Percentiles rank a stretch among this genome's conserved stretches.
These are phyloP conservation scores for Arrhamphus sclerolepis DNA, from an alignment of 2,797 vertebrate species.

Conservation along the genomic window DNA sequence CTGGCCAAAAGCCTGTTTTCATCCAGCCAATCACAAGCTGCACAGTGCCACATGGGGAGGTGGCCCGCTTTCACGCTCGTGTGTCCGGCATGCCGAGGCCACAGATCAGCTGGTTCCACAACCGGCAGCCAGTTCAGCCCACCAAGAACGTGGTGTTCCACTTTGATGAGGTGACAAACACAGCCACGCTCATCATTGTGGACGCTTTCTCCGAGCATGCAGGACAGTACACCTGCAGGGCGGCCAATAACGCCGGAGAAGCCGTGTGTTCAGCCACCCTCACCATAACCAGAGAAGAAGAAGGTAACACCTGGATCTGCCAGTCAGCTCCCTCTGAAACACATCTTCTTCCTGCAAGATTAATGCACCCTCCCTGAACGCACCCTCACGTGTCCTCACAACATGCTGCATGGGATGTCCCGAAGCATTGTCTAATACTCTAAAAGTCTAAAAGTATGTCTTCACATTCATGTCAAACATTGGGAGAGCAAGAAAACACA, in stretches of 20 bases:
- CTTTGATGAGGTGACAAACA: constrained; percentile 90
- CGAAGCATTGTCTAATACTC: neutral
- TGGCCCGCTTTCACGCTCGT: constrained; percentile 90
- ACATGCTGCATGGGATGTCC: constrained; percentile 45
- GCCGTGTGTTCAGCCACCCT: constrained; percentile 87
- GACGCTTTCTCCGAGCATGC: constrained; percentile 91
- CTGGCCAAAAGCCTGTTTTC: constrained; percentile 90
- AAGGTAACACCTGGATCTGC: constrained; percentile 86
- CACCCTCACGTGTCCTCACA: neutral
- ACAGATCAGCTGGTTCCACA: constrained; percentile 91
- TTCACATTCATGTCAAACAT: no score
- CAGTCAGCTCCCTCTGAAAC: constrained; percentile 6
- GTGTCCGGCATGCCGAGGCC: constrained; percentile 87
- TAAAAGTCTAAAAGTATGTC: no score
- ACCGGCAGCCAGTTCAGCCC: constrained; percentile 84
- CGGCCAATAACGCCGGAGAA: constrained; percentile 88
- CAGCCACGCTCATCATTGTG: constrained; percentile 91
- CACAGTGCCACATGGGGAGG: constrained; percentile 86
- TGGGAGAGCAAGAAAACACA: no score
- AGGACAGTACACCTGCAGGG: constrained; percentile 92
- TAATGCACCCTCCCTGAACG: neutral
- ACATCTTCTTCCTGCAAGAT: constrained; percentile 3
- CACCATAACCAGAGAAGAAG: constrained; percentile 79
- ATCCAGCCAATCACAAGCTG: constrained; percentile 89
- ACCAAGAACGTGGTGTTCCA: constrained; percentile 92